These are phyloP conservation scores for Rhagoletis zephyria DNA, from an alignment of 1,140 invertebrate species.

Conservation along the genomic window DNA sequence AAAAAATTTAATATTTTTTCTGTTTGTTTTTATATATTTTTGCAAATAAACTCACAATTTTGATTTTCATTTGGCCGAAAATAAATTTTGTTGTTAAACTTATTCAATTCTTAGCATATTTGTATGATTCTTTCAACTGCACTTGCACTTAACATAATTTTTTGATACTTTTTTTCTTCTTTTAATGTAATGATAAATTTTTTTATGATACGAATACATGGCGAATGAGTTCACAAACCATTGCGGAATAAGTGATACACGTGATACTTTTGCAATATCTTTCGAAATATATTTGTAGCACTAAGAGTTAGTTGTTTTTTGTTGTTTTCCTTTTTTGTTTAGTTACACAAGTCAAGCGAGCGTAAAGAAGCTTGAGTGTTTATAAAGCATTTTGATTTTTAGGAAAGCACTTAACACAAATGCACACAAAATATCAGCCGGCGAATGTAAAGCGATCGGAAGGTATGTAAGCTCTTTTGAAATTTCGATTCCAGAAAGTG, in stretches of 20 bases:
- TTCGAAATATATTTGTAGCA: background rate
- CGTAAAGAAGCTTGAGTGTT: background rate
- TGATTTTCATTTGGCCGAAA: too few species aligned
- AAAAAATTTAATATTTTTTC: too few species aligned
- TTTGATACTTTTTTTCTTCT: background rate
- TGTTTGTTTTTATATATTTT: background rate
- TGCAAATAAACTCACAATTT: too few species aligned
- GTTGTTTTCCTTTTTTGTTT: background rate
- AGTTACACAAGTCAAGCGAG: slow-evolving; percentile 37
- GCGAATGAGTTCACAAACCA: background rate
- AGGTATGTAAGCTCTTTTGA: background rate
- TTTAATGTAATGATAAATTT: background rate
- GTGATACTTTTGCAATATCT: background rate
- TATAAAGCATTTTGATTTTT: background rate
- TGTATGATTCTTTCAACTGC: background rate
- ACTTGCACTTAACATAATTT: background rate
- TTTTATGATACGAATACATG: background rate
- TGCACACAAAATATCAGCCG: background rate
- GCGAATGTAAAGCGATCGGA: background rate
- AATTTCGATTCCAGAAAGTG: background rate
- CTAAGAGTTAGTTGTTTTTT: background rate
- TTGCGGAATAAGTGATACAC: background rate
- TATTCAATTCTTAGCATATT: background rate
- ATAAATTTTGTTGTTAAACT: too few species aligned
- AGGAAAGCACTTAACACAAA: background rate